Base-by-base conservation (phyloP, 2,888 invertebrate species). In the Stenchaetothrips biformis region DNA sequence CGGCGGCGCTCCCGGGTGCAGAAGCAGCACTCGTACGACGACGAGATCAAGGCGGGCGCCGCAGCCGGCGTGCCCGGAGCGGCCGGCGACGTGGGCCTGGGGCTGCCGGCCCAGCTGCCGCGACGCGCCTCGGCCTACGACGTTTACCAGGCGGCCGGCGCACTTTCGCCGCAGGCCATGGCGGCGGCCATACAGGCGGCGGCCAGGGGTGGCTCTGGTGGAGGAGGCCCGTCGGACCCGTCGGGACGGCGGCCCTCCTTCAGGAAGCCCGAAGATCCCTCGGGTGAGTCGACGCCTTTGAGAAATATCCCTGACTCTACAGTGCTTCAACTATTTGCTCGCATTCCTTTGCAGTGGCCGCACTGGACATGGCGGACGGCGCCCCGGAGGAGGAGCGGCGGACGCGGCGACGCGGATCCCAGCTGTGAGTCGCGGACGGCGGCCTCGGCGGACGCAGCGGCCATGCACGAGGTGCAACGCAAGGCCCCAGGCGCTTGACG, bases 41-140 rank as follows among this genome's bases (percentile, higher is more conserved):
- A 95, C 83, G 95, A 95, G 85, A 89, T 91, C 83, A 90, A 90
- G 84, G 86, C 85, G 48, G 85, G 86, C 16, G 82, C 82, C 82
- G 81, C 84, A 80, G 82, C 84, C 9, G 84, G 85, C 90, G 37
- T 89, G 94, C 79, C 93, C 94, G 18, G 91, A 92, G 6, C 90
- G 92, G 37, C 92, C 95, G 88, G 93, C 95, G 0, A 37, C 37
- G 37, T 37, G 37, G 37, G 37, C 37, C 37, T 37, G 84, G 85
- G 91, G 37, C 89, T 94, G 79, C 93, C 94, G 18, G 91, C 92
- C 4, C 90, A 92, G 37, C 92, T 95, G 88, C 93, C 95, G 0
- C 89, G 95, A 83, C 89, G 94, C 84, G 93, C 93, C 82, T 95
- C 95, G 74, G 95, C 95, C 21, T 95, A 95, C 84, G 95, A 95